Percentiles rank a stretch among this genome's conserved stretches.
Evolutionary conservation across 2,888 invertebrate genomes (phyloP).

Genomic region (Chrysopilus asiliformis): DNA sequence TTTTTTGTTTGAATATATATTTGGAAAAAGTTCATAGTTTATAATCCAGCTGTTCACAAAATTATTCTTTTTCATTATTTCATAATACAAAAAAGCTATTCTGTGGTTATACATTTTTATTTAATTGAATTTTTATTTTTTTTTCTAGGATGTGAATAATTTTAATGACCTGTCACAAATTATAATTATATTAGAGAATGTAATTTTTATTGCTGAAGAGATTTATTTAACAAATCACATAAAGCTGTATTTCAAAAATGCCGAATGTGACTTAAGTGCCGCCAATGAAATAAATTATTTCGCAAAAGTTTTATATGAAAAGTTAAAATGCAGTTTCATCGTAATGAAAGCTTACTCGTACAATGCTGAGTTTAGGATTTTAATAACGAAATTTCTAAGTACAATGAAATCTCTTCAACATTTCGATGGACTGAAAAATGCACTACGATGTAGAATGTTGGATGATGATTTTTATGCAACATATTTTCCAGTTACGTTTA

Average conservation of each 20-base stretch:
- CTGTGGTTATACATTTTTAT: too few species aligned
- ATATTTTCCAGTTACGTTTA: constrained; percentile 21
- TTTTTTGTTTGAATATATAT: too few species aligned
- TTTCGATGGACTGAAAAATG: constrained; percentile 28
- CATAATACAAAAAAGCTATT: too few species aligned
- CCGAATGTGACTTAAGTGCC: constrained; percentile 8
- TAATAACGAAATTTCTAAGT: constrained; percentile 8
- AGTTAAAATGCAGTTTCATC: constrained; percentile 28
- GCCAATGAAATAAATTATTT: constrained; percentile 32
- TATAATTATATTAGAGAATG: constrained; percentile 34
- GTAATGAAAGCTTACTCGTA: constrained; percentile 17
- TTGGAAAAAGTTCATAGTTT: too few species aligned
- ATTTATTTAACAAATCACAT: constrained; percentile 37
- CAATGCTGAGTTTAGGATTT: constrained; percentile 9
- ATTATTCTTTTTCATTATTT: too few species aligned
- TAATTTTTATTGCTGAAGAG: constrained; percentile 36
- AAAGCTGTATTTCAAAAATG: constrained; percentile 36
- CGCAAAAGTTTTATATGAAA: constrained; percentile 32
- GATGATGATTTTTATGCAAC: constrained; percentile 31
- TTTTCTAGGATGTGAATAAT: constrained; percentile 27
- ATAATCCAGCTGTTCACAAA: too few species aligned
- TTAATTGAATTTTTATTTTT: too few species aligned
- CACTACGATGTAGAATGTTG: constrained; percentile 26
- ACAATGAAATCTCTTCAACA: constrained; percentile 22
- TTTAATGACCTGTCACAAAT: constrained; percentile 34